Evolutionary conservation across 2,797 vertebrate species (phyloP), one percentile per base, ranked within the genome.

Genomic region (Sebastes hopkinsi): DNA sequence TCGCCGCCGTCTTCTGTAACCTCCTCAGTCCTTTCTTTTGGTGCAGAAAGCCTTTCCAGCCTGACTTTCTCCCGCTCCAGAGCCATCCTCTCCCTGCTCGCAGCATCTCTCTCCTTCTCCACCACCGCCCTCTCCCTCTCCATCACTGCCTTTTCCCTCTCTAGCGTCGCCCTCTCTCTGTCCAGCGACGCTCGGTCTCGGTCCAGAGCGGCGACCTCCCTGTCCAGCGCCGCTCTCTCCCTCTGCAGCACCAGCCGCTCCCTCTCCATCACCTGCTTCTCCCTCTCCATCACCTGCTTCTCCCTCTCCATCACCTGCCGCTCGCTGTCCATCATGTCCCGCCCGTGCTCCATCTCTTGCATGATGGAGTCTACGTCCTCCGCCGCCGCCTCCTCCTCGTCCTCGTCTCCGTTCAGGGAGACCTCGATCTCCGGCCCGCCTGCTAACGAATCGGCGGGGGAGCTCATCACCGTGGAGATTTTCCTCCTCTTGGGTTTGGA

Each of bases 151-250:
- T 80, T 88, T 66, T 95, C 94, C 36, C 92, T 91, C 75, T 95
- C 94, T 62, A 95, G 67, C 0, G 64, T 80, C 0, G 88, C 92
- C 66, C 84, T 87, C 83, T 95, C 93, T 32, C 94, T 87, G 70
- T 94, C 93, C 86, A 95, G 76, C 3, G 80, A 80, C 4, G 93
- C 94, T 18, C 92, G 56, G 54, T 94, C 94, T 66, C 93, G 76
- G 29, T 94, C 92, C 85, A 95, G 56, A 11, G 90, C 56, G 0
- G 93, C 92, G 0, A 87, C 70, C 76, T 95, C 94, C 64, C 93
- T 82, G 8, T 94, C 92, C 69, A 94, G 81, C 23, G 79, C 87
- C 1, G 87, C 90, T 64, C 85, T 83, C 74, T 95, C 94, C 75
- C 92, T 83, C 68, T 92, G 90, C 84, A 95, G 69, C 2, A 93